Evolutionary conservation across 2,888 invertebrate genomes (phyloP), one percentile per base, ranked within the genome.

Genomic region (Diachrysia chrysitis): DNA sequence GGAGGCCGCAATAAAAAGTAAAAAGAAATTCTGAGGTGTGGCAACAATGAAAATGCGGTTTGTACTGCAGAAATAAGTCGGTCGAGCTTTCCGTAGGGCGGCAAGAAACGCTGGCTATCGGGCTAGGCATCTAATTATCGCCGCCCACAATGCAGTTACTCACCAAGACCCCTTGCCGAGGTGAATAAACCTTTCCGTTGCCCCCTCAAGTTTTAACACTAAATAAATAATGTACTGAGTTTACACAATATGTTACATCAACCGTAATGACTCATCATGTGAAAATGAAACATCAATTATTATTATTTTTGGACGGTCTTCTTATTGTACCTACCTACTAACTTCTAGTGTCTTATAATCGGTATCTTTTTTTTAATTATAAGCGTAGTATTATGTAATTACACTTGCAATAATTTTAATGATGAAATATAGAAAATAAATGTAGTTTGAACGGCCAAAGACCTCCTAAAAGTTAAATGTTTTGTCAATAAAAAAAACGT

Each of bases 51-150:
- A 89, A 90, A 87, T 90, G 89, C 88, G 89, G 89, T 87, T 86
- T 76, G 63, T 80, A 87, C 83, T 87, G 88, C 87, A 87, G 89
- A 86, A 86, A 81, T 84, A 84, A 85, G 78, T 70, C 63, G 78
- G 78, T 73, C 82, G 83, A 82, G 85, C 81, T 85, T 85, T 76
- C 79, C 78, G 79, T 83, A 82, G 84, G 88, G 89, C 85, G 83
- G 73, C 69, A 85, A 85, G 83, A 85, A 78, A 84, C 78, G 79
- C 77, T 85, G 86, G 88, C 89, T 93, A 94, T 94, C 92, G 85
- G 86, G 67, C 86, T 77, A 87, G 88, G 85, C 88, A 93, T 94
- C 93, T 94, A 93, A 92, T 93, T 92, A 90, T 86, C 83, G 74
- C 86, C 86, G 73, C 85, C 86, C 85, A 73, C 86, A 83, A 83